Base-by-base conservation (phyloP, 92 coral and sea anemone species). In the Phymanthus crucifer region DNA sequence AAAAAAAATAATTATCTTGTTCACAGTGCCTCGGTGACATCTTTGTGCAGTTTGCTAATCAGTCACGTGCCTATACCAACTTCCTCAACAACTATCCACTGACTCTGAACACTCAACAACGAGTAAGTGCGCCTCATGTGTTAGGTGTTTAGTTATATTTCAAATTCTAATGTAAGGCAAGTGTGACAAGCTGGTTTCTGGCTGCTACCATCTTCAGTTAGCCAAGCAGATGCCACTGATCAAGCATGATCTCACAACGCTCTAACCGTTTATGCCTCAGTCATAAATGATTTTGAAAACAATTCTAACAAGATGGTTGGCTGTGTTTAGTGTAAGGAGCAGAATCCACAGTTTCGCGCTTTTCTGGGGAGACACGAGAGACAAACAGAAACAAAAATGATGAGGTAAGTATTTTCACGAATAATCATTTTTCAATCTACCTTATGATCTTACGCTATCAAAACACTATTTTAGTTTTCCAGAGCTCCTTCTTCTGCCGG, bases 11-110 rank as follows among this genome's bases (percentile, higher is more conserved):
- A 40, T 14, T 32, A 19, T 76, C 31, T 71, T 29, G 65, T 58
- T 32, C 80, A 26, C 83, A 94, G 98, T 89, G 92, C 81, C 95
- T 94, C 34, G 98, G 98, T 46, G 98, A 94, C 82, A 86, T 94
- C 40, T 94, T 94, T 50, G 78, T 94, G 57, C 92, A 90, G 78
- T 94, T 94, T 56, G 83, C 90, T 54, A 84, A 91, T 26, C 91
- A 93, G 80, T 87, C 87, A 27, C 93, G 92, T 52, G 97, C 97
- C 4, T 94, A 92, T 86, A 94, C 93, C 16, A 94, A 92, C 75
- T 94, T 94, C 78, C 85, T 94, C 66, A 94, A 94, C 77, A 94
- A 92, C 78, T 94, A 94, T 37, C 97, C 94, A 1, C 88, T 90
- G 74, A 91, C 90, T 10, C 85, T 94, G 5, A 82, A 88, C 16